Base-by-base conservation (phyloP, 2,797 vertebrate species). In the Xiphophorus birchmanni region DNA sequence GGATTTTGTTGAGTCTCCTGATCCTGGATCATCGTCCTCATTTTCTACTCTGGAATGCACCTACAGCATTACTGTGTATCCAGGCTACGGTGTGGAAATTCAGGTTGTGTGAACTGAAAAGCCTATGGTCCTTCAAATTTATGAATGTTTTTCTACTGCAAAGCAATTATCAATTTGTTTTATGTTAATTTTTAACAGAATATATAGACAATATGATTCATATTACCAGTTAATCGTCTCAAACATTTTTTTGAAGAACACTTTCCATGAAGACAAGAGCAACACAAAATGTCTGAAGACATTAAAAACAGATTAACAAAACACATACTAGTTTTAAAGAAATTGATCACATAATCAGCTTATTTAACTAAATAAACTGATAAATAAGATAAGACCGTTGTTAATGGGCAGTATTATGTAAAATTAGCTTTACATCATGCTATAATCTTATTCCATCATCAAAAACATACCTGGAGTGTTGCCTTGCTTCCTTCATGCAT, bases 21-120 rank as follows among this genome's bases (percentile, higher is more conserved):
- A 97, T 84, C 88, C 93, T 6, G 89, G 94, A 15, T 93, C 95
- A 7, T 96, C 95, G 4, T 95, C 92, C 9, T 94, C 95, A 56
- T 94, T 92, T 69, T 95, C 96, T 2, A 96, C 96, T 44, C 91
- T 98, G 87, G 97, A 98, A 79, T 98, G 97, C 86, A 98, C 96
- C 17, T 98, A 98, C 91, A 97, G 96, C 88, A 97, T 98, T 84
- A 96, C 95, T 6, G 97, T 98, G 79, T 98, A 97, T 77, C 93
- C 96, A 52, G 97, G 97, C 37, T 98, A 97, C 0, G 97, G 97
- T n/a, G 97, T 98, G 82, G 97, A 98, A 90, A 96, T 98, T 85
- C 96, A 97, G 97, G 97, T 97, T 93, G 74, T 26, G 73, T 73
- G 45, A 48, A 32, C 56, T 17, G 4, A 63, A 23, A 80, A 75